phyloP scores from a whole-genome alignment of 2,888 invertebrate genomes.

The Eurois occulta region DNA sequence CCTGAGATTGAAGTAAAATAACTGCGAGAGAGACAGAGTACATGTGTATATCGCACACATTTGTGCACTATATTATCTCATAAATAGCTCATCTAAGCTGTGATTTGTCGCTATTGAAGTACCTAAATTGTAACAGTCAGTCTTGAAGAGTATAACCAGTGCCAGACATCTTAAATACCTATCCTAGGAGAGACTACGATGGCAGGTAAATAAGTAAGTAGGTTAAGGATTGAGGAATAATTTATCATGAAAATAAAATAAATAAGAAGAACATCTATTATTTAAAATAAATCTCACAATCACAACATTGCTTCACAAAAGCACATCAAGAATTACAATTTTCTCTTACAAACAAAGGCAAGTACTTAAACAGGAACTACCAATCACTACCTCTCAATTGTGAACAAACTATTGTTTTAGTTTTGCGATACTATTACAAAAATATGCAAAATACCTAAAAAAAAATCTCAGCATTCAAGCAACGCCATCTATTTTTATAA shows the following conservation, averaged over 20 bases:
- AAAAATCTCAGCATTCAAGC: not conserved
- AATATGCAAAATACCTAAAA: not conserved
- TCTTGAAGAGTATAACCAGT: not conserved
- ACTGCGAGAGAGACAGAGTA: not conserved
- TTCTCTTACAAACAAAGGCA: not conserved
- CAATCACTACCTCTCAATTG: no score
- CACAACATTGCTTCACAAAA: not conserved
- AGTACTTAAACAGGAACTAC: not conserved
- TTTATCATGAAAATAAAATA: not conserved
- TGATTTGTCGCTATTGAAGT: no score
- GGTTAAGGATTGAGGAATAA: not conserved
- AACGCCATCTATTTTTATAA: slow-evolving; percentile 39
- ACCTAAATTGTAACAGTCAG: not conserved
- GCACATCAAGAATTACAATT: not conserved
- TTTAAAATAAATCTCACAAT: slow-evolving; percentile 3
- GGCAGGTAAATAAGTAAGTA: not conserved
- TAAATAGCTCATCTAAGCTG: not conserved
- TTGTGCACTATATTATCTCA: not conserved
- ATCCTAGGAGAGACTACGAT: no score
- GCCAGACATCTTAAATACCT: not conserved
- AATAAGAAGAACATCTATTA: not conserved
- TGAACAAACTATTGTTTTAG: not conserved
- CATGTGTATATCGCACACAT: not conserved
- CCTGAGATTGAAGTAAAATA: not conserved
- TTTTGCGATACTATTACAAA: not conserved